Conservation (phyloP, 2,888 invertebrate species). For the Venustoraphidia nigricollis region DNA sequence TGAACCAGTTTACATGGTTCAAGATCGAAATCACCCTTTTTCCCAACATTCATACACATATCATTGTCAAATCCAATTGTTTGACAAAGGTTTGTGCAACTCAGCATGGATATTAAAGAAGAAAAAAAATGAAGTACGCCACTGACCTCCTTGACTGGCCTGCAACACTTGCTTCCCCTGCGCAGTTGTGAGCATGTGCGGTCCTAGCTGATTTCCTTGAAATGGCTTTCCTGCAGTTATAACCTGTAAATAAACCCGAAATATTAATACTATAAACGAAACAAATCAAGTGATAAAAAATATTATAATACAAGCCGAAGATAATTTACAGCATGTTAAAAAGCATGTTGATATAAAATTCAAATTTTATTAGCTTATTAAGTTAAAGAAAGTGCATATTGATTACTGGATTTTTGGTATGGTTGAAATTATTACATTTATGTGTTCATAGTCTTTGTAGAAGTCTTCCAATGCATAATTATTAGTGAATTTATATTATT, state of each 20-base stretch:
- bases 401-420: too few relatives aligned
- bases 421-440: too few relatives aligned
- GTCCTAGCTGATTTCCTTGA: constrained; percentile 59
- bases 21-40: neutral
- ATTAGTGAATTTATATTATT: too few relatives aligned
- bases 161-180: constrained; percentile 60
- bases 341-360: neutral
- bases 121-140: neutral
- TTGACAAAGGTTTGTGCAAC: too few relatives aligned
- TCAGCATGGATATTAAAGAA: too few relatives aligned
- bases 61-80: too few relatives aligned
- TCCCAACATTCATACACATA: too few relatives aligned
- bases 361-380: too few relatives aligned
- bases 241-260: constrained; percentile 35
- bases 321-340: constrained; percentile 1
- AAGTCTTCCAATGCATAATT: too few relatives aligned
- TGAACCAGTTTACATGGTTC: neutral
- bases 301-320: neutral
- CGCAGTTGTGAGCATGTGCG: constrained; percentile 66
- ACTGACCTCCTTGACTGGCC: constrained; percentile 41
- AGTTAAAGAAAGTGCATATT: too few relatives aligned
- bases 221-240: constrained; percentile 74
- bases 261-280: constrained; percentile 21
- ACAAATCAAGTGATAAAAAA: constrained; percentile 8
- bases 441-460: too few relatives aligned